Evolutionary conservation across 2,888 invertebrate genomes (phyloP).

Genomic region (Drosophila paucipuncta): DNA sequence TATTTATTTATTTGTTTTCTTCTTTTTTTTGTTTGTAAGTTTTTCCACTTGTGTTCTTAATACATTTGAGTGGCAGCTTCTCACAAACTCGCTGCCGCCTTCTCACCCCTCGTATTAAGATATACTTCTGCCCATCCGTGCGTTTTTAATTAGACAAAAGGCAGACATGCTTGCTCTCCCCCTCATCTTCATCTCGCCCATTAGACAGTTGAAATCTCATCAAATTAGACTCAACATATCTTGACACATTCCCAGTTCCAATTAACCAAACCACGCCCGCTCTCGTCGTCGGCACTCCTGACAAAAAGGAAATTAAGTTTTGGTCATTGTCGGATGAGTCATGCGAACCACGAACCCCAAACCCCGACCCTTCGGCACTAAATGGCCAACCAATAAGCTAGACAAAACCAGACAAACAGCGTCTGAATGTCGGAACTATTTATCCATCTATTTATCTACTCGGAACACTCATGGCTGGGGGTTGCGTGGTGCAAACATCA

Average conservation of each 20-base stretch:
- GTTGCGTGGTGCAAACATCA: background rate
- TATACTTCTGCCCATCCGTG: conserved; percentile 38
- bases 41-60: conserved; percentile 55
- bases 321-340: conserved; percentile 45
- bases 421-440: conserved; percentile 55
- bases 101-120: conserved; percentile 26
- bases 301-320: conserved; percentile 39
- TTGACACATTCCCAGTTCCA: conserved; percentile 53
- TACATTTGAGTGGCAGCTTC: conserved; percentile 26
- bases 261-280: conserved; percentile 48
- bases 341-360: conserved; percentile 4
- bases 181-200: background rate
- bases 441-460: conserved; percentile 67
- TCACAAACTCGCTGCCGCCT: background rate
- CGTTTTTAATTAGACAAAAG: conserved; percentile 71
- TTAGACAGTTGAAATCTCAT: conserved; percentile 44
- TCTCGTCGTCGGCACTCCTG: conserved; percentile 24
- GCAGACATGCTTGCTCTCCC: conserved; percentile 10
- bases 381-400: conserved; percentile 46
- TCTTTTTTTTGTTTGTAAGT: conserved; percentile 14
- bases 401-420: conserved; percentile 52
- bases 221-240: conserved; percentile 51
- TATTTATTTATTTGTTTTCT: conserved; percentile 17
- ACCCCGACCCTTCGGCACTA: background rate
- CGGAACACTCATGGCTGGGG: conserved; percentile 9